Evolutionary conservation across 2,797 vertebrate species (phyloP).

Genomic region (Helarctos malayanus): DNA sequence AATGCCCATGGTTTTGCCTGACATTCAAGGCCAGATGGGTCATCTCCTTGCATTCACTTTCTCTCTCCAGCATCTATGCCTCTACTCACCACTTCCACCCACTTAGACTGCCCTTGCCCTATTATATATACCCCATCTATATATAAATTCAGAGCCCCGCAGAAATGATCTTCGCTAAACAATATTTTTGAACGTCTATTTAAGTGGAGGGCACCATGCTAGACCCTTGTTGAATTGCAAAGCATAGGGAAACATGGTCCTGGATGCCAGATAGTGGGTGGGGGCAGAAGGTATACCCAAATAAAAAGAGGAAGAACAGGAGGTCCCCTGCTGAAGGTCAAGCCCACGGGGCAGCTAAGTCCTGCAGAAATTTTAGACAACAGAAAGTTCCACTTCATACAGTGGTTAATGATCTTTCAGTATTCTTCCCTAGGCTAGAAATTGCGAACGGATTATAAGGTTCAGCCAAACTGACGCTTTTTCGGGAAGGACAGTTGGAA

Average conservation of each 20-base stretch:
- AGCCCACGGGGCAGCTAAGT: background rate
- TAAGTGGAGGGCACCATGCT: background rate
- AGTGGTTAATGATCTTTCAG: background rate
- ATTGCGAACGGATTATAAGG: background rate
- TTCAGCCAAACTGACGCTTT: conserved; percentile 20
- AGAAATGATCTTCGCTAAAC: background rate
- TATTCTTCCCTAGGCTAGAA: conserved; percentile 25
- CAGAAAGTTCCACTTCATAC: background rate
- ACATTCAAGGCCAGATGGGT: background rate
- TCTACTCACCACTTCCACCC: background rate
- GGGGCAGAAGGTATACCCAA: background rate
- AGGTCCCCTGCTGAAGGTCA: background rate
- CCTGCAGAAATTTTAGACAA: background rate
- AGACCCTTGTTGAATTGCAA: background rate
- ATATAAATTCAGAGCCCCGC: background rate
- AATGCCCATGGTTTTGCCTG: background rate
- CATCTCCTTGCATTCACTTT: background rate
- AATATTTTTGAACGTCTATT: background rate
- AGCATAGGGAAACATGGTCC: background rate
- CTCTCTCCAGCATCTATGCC: background rate
- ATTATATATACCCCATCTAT: background rate
- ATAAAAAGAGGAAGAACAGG: background rate
- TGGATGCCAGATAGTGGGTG: background rate
- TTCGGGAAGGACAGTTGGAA: conserved; percentile 36
- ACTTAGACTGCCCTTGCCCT: background rate